phyloP scores from a whole-genome alignment of 2,797 vertebrate genomes.

The Anguilla pacifica region DNA sequence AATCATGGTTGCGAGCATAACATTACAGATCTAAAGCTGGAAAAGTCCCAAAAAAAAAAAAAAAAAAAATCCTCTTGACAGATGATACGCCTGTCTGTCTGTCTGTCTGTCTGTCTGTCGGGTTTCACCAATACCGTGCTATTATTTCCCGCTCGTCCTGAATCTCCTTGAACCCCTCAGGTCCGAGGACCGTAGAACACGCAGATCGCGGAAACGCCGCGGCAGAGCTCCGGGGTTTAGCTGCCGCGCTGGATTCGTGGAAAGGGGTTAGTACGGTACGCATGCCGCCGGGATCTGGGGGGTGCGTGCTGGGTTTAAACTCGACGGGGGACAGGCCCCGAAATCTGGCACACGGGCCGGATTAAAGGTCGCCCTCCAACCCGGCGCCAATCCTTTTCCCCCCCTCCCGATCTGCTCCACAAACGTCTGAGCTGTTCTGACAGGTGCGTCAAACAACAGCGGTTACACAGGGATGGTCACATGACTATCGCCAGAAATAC shows the following conservation, averaged over 20 bases:
- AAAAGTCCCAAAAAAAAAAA: constrained; percentile 15
- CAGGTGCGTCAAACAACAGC: constrained; percentile 63
- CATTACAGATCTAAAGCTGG: background rate
- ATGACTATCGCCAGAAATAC: constrained; percentile 62
- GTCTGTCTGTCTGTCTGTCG: constrained; percentile 44
- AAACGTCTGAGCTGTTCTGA: constrained; percentile 67
- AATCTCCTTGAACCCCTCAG: constrained; percentile 1
- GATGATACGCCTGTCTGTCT: constrained; percentile 45
- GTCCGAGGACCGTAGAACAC: constrained; percentile 18
- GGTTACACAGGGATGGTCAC: constrained; percentile 61
- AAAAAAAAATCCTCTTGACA: constrained; percentile 30
- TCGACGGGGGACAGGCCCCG: background rate
- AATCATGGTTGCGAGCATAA: background rate
- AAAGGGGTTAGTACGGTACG: constrained; percentile 11
- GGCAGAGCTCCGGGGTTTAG: background rate
- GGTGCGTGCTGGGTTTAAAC: background rate
- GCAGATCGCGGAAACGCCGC: background rate
- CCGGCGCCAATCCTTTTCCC: constrained; percentile 21
- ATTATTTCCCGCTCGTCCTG: constrained; percentile 40
- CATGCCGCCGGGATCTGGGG: constrained; percentile 8
- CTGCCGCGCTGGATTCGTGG: background rate
- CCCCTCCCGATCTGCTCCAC: constrained; percentile 33
- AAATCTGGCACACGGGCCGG: background rate
- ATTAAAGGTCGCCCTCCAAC: constrained; percentile 22
- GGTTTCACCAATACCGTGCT: constrained; percentile 45